Conservation (phyloP, 2,888 invertebrate genomes). For the Serripes groenlandicus region DNA sequence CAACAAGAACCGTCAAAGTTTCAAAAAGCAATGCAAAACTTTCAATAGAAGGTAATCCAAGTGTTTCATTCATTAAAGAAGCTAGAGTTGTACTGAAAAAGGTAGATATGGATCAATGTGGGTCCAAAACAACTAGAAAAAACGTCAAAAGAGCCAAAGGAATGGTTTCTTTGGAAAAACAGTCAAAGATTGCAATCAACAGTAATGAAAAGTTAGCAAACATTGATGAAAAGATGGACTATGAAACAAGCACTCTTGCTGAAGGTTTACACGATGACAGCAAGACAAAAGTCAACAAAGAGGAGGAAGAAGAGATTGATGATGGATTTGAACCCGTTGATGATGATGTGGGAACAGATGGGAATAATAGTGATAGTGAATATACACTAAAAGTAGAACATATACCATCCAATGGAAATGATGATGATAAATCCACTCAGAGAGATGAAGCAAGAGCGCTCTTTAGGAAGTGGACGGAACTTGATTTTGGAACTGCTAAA, state of each 20-base stretch:
- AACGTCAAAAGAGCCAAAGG: background rate
- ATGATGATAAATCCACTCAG: background rate
- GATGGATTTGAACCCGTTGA: background rate
- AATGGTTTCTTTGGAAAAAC: background rate
- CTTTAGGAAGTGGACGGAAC: background rate
- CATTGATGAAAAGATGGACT: background rate
- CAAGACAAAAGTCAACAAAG: background rate
- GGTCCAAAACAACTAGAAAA: background rate
- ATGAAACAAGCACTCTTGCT: background rate
- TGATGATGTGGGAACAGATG: background rate
- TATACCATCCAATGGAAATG: background rate
- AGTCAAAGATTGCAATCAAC: background rate
- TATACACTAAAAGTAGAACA: background rate
- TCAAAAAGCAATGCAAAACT: too few relatives aligned
- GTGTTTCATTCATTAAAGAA: background rate
- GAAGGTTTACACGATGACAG: background rate
- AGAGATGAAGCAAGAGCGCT: background rate
- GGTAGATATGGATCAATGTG: background rate
- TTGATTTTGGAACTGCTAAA: background rate
- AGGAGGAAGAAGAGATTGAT: background rate
- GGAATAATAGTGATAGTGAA: background rate
- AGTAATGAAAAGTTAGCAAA: background rate
- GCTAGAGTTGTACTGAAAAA: background rate
- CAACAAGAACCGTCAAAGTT: too few relatives aligned
- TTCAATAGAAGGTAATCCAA: too few relatives aligned